Base-by-base conservation (phyloP, 2,113 vertebrate species). In the Odocoileus hemionus region DNA sequence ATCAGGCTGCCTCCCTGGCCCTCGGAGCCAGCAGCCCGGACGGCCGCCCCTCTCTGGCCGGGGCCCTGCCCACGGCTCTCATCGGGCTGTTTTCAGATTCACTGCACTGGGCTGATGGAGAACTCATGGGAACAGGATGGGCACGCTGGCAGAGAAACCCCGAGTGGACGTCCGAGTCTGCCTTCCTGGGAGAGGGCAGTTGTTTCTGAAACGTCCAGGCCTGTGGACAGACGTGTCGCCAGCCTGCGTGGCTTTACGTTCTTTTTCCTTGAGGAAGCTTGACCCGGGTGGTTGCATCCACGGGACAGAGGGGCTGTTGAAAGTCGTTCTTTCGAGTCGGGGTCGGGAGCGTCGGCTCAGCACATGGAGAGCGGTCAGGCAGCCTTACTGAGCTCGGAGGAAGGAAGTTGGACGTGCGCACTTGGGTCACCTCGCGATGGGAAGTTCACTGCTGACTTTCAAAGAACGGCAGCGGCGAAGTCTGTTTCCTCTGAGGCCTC, bases 41-140 rank as follows among this genome's bases (percentile, higher is more conserved):
- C 1, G 6, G 13, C 39, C 1, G 12, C 45, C 1, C 0, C 47
- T 19, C 2, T 2, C 50, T 11, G 21, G n/a, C n/a, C 7, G 23
- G n/a, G 50, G 15, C 45, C 30, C 7, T 28, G 25, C 39, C 45
- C 74, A 6, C 0, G 7, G 17, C 50, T 39, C 19, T 17, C 1
- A 7, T 19, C 43, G 33, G 58, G 5, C 50, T 39, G 67, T n/a
- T 55, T 45, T 45, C 47, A 79, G 33, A 64, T 54, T 52, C 2
- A 21, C 28, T 15, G 1, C 5, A 30, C 64, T 9, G 30, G 15
- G 79, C 60, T 36, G 25, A 19, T 21, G 45, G 21, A 12, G 30
- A 13, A 36, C 11, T 17, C 16, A 3, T 3, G 15, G 19, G 19
- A 39, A 6, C 28, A 57, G 58, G 36, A 14, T 57, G 2, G 1